Evolutionary conservation across 1,140 invertebrate species (phyloP).

Genomic region (Ruditapes philippinarum): DNA sequence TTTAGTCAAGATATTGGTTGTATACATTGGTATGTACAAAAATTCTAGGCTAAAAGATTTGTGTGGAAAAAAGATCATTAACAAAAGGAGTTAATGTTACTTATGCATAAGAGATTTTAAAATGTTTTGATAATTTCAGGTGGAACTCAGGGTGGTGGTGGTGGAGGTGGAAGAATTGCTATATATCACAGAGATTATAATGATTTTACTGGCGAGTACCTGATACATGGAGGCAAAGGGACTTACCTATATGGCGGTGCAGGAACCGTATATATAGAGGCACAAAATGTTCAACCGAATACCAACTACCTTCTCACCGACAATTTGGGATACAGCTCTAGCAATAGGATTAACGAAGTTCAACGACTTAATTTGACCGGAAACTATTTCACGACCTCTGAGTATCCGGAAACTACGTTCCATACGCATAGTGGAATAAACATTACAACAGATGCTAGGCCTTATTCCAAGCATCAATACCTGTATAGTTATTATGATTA

Average conservation of each 20-base stretch:
- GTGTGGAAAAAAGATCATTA: no score
- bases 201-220: constrained; percentile 76
- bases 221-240: constrained; percentile 75
- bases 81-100: no score
- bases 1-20: no score
- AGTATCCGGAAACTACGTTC: not conserved
- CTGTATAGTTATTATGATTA: not conserved
- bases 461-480: constrained; percentile 1
- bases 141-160: constrained; percentile 74
- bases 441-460: constrained; percentile 53
- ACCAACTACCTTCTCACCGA: constrained; percentile 71
- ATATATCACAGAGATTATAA: constrained; percentile 75
- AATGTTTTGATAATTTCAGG: constrained; percentile 63
- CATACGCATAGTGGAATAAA: constrained; percentile 63
- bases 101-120: no score
- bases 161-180: constrained; percentile 78
- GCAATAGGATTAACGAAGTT: constrained; percentile 71
- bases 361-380: constrained; percentile 70
- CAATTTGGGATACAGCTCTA: constrained; percentile 63
- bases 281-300: constrained; percentile 50
- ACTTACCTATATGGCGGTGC: constrained; percentile 73
- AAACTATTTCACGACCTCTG: constrained; percentile 7
- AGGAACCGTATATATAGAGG: constrained; percentile 77
- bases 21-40: no score
- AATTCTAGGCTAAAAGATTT: no score